Evolutionary conservation across 2,888 invertebrate genomes (phyloP), one percentile per base, ranked within the genome.

Genomic region (Andrena camellia): DNA sequence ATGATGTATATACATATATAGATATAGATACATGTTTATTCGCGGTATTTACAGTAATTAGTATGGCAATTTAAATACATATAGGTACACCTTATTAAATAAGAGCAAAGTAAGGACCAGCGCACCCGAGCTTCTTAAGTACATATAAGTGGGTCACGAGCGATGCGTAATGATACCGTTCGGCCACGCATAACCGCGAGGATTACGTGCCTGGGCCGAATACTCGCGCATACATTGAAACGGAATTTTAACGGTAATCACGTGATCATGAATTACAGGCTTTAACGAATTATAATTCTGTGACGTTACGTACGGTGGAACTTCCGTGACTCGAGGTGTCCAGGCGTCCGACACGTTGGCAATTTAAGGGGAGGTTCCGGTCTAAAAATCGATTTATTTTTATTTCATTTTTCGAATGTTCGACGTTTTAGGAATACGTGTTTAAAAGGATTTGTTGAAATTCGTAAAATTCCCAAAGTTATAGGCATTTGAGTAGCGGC

Each of bases 41-140:
- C 88, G 87, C 86, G 81, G 72, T 92, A 92, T 92, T 90, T 92
- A 92, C 92, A 92, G 84, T 90, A 88, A 91, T 91, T 87, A 90
- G 86, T 91, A 89, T 90, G 89, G 90, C 88, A 57, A 89, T 91
- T 90, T 92, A 92, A 92, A 92, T 92, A 92, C 90, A 92, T 89
- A 91, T 91, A 91, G 88, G 81, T 90, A 91, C 90, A 91, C 81
- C 88, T 90, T 91, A 90, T 87, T 83, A 85, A 85, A 86, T 87
- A 86, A 86, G 76, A 85, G 81, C 85, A 86, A 86, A 78, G 69
- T 83, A 83, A 84, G 70, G 70, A 85, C 66, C 67, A 69, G 69
- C 74, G 83, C 78, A 73, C 77, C 63, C 79, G 67, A 83, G 70
- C 67, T 81, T 85, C 76, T 84, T 70, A 78, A 67, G 83, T 50